Conservation (phyloP, 2,888 invertebrate genomes). For the Acleris cristana region DNA sequence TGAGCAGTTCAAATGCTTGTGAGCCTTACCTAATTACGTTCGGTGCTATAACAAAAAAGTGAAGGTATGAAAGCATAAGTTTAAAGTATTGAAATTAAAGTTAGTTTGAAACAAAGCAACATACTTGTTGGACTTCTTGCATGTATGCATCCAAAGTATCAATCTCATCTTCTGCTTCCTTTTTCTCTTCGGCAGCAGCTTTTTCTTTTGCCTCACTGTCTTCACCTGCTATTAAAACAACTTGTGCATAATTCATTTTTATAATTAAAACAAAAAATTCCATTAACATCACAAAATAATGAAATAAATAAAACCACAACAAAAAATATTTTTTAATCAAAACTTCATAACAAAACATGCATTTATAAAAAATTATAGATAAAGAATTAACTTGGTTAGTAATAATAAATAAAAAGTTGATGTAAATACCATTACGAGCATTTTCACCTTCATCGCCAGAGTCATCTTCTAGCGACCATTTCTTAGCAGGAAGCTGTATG, state of each 20-base stretch:
- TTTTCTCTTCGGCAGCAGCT: conserved; percentile 71
- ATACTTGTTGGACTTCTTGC: conserved; percentile 89
- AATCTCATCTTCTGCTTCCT: conserved; percentile 89
- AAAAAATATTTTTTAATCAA: not conserved
- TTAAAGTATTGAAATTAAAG: too few species aligned
- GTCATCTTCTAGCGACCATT: conserved; percentile 98
- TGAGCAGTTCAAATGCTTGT: too few species aligned
- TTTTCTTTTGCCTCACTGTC: conserved; percentile 76
- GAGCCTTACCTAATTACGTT: too few species aligned
- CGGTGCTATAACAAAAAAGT: too few species aligned
- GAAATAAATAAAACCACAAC: not conserved
- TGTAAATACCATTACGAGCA: conserved; percentile 33
- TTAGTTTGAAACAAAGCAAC: not conserved
- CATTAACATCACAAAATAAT: not conserved
- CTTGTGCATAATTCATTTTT: conserved; percentile 7
- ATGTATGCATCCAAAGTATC: conserved; percentile 99
- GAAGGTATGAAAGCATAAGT: too few species aligned
- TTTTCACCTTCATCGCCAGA: conserved; percentile 93
- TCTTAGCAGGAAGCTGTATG: conserved; percentile 87
- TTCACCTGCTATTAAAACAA: conserved; percentile 72
- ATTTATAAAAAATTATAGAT: not conserved
- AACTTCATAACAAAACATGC: not conserved
- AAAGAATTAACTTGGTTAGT: not conserved
- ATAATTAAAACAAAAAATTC: not conserved
- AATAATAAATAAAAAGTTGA: conserved; percentile 23